phyloP scores from a whole-genome alignment of 2,113 vertebrate genomes.

The Xyrauchen texanus region DNA sequence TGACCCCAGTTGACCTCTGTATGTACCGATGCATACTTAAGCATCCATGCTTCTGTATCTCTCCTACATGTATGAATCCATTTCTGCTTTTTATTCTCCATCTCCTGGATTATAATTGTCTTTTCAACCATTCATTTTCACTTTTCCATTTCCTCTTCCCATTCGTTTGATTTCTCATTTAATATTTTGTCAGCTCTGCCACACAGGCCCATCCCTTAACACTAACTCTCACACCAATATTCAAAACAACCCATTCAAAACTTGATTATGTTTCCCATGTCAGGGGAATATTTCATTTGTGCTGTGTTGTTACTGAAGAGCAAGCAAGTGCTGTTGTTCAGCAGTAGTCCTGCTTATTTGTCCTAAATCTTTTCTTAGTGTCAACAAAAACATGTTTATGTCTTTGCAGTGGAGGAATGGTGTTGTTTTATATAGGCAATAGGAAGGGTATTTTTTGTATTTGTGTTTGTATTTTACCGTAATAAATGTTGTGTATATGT shows the following conservation, averaged over 20 bases:
- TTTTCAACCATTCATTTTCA: constrained; percentile 16
- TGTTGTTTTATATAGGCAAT: constrained; percentile 13
- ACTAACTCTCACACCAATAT: constrained; percentile 11
- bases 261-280: constrained; percentile 14
- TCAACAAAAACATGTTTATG: not conserved
- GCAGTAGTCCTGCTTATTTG: not conserved
- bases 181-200: not conserved
- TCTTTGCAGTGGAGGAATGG: constrained; percentile 8
- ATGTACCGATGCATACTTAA: not conserved
- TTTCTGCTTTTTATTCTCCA: not conserved
- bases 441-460: constrained; percentile 9
- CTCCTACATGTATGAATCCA: constrained; percentile 5
- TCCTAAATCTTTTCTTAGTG: not conserved
- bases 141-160: not conserved
- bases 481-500: constrained; percentile 70
- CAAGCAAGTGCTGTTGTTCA: not conserved
- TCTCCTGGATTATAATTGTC: not conserved
- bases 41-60: not conserved
- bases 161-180: constrained; percentile 28
- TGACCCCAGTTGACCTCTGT: not conserved
- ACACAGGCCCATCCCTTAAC: not conserved
- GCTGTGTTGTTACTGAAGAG: constrained; percentile 27
- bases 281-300: constrained; percentile 10
- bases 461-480: constrained; percentile 51
- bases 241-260: constrained; percentile 20